phyloP scores from a whole-genome alignment of 1,140 invertebrate genomes.

The Patella vulgata region DNA sequence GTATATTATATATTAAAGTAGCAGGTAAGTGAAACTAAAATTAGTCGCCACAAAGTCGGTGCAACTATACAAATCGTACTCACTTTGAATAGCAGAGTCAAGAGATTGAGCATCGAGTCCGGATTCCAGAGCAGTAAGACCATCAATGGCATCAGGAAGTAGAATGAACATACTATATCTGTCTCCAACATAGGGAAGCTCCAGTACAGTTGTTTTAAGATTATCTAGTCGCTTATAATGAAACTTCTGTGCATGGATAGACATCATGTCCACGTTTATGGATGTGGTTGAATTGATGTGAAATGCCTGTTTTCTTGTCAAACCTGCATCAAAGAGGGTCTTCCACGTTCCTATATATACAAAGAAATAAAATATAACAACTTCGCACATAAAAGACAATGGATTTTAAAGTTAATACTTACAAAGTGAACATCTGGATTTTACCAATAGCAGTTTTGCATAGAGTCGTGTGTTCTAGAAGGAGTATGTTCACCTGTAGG shows the following conservation, averaged over 20 bases:
- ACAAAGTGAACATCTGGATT: too few relatives aligned
- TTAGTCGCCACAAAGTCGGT: too few relatives aligned
- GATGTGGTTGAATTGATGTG: background rate
- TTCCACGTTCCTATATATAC: constrained; percentile 16
- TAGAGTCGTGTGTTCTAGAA: too few relatives aligned
- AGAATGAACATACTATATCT: constrained; percentile 13
- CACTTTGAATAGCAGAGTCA: too few relatives aligned
- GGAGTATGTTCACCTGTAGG: too few relatives aligned
- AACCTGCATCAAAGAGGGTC: constrained; percentile 3
- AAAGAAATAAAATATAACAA: too few relatives aligned
- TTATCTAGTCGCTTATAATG: background rate
- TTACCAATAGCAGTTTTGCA: too few relatives aligned
- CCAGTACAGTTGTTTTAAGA: constrained; percentile 10
- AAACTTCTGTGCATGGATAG: background rate
- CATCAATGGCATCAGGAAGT: constrained; percentile 7
- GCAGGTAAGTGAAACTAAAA: too few relatives aligned
- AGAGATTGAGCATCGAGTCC: background rate
- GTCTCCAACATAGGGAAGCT: constrained; percentile 11
- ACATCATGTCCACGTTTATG: constrained; percentile 13
- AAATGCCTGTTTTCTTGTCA: constrained; percentile 1
- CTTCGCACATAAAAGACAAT: too few relatives aligned
- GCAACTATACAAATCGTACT: too few relatives aligned
- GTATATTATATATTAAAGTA: too few relatives aligned
- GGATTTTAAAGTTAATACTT: too few relatives aligned
- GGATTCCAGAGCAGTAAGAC: constrained; percentile 5